A percentile compares a stretch with the other conserved stretches of the same genome.
Conservation (phyloP, 2,888 invertebrate genomes). For the Cantharis nigra region DNA sequence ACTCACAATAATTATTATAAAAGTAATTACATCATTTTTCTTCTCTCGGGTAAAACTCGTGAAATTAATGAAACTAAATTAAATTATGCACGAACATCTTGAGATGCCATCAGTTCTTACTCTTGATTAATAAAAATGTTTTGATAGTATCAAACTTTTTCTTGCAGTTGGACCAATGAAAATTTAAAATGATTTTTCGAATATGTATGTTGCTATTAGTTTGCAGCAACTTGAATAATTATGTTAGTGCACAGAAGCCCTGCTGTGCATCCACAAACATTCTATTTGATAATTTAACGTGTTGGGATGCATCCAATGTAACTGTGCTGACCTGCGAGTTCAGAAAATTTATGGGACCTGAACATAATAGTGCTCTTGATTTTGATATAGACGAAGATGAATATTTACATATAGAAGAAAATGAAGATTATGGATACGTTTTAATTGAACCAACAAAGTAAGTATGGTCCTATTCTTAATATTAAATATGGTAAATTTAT, state of each 20-base stretch:
- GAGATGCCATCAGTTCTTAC: background rate
- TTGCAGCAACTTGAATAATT: background rate
- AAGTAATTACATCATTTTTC: background rate
- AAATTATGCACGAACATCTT: background rate
- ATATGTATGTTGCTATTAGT: background rate
- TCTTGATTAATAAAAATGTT: background rate
- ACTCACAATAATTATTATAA: background rate
- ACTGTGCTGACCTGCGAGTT: background rate
- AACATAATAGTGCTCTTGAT: background rate
- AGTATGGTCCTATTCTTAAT: background rate
- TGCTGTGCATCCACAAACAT: background rate
- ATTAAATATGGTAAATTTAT: background rate
- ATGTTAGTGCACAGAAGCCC: background rate
- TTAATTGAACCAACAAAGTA: background rate
- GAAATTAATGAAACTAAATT: background rate
- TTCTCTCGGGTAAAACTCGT: background rate
- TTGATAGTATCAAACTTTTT: background rate
- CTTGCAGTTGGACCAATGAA: background rate
- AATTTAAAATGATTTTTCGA: background rate
- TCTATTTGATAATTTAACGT: background rate
- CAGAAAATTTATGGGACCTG: background rate
- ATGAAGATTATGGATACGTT: background rate
- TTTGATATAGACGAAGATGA: conserved; percentile 1
- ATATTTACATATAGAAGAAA: background rate
- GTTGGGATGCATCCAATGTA: background rate